phyloP scores from a whole-genome alignment of 2,113 vertebrate genomes.

The Leptosomus discolor region DNA sequence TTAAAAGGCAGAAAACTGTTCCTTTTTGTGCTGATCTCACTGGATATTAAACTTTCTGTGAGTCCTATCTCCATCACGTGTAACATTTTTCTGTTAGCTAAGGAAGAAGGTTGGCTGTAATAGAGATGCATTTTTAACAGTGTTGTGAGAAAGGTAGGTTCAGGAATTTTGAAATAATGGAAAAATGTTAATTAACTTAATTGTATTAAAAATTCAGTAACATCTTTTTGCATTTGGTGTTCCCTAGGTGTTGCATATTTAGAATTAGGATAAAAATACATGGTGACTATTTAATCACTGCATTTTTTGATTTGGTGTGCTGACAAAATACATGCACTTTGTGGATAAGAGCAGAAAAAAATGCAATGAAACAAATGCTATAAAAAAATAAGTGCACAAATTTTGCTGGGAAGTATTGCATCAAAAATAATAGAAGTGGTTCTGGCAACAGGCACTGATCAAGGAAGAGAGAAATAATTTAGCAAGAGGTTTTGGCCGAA shows the following conservation, averaged over 20 bases:
- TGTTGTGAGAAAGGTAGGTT: neutral
- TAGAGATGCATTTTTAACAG: neutral
- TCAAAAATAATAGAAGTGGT: neutral
- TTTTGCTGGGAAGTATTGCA: neutral
- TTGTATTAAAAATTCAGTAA: neutral
- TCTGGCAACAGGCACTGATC: neutral
- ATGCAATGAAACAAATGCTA: neutral
- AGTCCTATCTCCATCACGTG: neutral
- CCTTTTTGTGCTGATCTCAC: slow-evolving; percentile 15
- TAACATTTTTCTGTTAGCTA: neutral
- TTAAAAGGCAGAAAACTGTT: neutral
- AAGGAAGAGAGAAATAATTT: neutral
- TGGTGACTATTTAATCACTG: neutral
- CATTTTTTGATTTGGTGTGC: neutral
- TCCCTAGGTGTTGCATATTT: neutral
- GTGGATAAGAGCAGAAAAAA: neutral
- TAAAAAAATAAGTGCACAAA: neutral
- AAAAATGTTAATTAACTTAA: neutral
- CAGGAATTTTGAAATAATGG: neutral
- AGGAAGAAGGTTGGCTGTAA: neutral
- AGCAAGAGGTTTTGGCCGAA: neutral
- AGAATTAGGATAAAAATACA: neutral
- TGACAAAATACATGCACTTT: neutral
- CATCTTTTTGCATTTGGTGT: neutral
- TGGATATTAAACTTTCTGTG: neutral